Conservation (phyloP, 2,113 vertebrate genomes). For the Lamprologus tigripictilis region DNA sequence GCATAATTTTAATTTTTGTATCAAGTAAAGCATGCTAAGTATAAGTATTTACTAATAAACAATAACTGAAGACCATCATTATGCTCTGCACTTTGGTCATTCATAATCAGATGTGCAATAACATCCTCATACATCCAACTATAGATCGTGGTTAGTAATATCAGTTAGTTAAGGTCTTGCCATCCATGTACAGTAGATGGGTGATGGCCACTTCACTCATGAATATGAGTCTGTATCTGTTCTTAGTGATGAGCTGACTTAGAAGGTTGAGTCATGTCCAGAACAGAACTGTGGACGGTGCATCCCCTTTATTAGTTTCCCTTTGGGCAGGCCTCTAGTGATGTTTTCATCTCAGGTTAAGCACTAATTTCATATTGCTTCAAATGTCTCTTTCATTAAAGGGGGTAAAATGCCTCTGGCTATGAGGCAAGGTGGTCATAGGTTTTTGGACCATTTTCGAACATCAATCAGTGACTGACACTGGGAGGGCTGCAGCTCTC, state of each 20-base stretch:
- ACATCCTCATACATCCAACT: not conserved
- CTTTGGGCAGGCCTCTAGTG: not conserved
- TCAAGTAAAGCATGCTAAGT: not conserved
- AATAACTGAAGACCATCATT: not conserved
- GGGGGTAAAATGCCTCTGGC: conserved; percentile 20
- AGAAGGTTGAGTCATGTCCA: not conserved
- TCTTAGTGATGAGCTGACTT: not conserved
- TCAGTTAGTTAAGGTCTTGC: not conserved
- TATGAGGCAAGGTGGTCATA: conserved; percentile 23
- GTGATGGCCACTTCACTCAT: not conserved
- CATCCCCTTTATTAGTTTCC: not conserved
- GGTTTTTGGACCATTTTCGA: conserved; percentile 53
- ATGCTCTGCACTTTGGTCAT: not conserved
- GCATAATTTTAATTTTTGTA: not conserved
- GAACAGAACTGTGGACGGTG: not conserved
- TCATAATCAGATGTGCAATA: not conserved
- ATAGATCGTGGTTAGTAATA: not conserved
- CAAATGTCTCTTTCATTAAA: conserved; percentile 28
- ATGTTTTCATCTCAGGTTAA: not conserved
- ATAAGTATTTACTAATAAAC: not conserved
- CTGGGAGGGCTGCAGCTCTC: not conserved
- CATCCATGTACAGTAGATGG: not conserved
- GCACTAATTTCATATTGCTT: conserved; percentile 11
- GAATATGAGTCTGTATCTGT: not conserved
- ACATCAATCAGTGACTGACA: conserved; percentile 63